These are phyloP conservation scores for Capreolus pygargus DNA, from an alignment of 2,113 vertebrate species.

Conservation along the genomic window DNA sequence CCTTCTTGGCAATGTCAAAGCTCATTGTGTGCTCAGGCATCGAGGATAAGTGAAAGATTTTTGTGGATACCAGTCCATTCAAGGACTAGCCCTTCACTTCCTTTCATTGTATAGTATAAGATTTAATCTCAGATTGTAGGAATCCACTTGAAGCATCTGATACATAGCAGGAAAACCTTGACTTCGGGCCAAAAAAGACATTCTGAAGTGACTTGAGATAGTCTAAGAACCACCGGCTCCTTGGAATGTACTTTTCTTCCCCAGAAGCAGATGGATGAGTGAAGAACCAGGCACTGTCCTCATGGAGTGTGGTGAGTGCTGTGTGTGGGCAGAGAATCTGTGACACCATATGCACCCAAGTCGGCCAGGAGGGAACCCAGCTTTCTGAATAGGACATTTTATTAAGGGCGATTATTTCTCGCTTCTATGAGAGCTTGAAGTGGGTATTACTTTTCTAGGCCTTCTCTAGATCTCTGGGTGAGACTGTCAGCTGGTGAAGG, in stretches of 20 bases:
- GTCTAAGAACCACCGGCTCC: background rate
- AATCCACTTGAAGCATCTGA: background rate
- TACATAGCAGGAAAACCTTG: conserved; percentile 1
- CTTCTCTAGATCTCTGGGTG: background rate
- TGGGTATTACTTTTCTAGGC: background rate
- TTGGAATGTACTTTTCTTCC: conserved; percentile 14
- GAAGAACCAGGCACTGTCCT: conserved; percentile 17
- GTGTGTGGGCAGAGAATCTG: background rate
- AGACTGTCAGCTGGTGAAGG: conserved; percentile 48
- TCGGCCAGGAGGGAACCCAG: background rate
- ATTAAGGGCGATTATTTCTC: conserved; percentile 16
- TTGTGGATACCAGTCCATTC: background rate
- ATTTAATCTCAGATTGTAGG: conserved; percentile 27
- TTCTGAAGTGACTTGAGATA: conserved; percentile 9
- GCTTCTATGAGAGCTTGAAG: background rate
- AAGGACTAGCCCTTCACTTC: background rate
- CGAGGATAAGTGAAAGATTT: conserved; percentile 2
- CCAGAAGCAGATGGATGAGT: background rate
- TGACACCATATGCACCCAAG: background rate
- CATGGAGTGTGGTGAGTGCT: background rate
- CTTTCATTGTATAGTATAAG: background rate
- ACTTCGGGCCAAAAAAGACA: background rate
- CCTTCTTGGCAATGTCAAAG: background rate
- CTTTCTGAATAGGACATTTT: background rate
- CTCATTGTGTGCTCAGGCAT: background rate